Conservation (phyloP, 2,888 invertebrate genomes). For the Phasia obesa region DNA sequence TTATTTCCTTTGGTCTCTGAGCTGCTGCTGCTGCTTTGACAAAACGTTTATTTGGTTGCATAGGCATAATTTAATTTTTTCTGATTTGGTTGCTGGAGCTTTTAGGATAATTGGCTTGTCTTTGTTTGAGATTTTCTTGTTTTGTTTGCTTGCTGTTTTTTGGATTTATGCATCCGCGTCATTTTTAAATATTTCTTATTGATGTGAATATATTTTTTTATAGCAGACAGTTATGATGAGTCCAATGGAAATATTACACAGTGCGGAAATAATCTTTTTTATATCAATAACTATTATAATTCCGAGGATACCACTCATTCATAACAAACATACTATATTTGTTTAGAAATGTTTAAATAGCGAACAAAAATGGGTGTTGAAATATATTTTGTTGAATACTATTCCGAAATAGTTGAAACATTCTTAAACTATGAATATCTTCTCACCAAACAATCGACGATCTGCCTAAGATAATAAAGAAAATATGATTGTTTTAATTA, state of each 20-base stretch:
- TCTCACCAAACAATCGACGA: too few relatives aligned
- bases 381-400: too few relatives aligned
- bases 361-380: too few relatives aligned
- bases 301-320: too few relatives aligned
- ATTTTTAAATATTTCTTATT: constrained; percentile 70
- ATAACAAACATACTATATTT: too few relatives aligned
- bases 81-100: constrained; percentile 55
- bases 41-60: constrained; percentile 65
- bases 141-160: constrained; percentile 73
- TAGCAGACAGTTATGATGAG: constrained; percentile 56
- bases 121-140: constrained; percentile 46
- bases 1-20: constrained; percentile 12
- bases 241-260: constrained; percentile 53
- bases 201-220: constrained; percentile 58
- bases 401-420: too few relatives aligned
- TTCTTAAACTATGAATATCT: too few relatives aligned
- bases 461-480: too few relatives aligned
- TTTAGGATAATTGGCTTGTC: constrained; percentile 70
- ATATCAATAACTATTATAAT: too few relatives aligned
- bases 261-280: not conserved
- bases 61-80: constrained; percentile 59
- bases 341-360: too few relatives aligned
- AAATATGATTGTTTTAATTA: too few relatives aligned
- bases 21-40: constrained; percentile 54
- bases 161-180: constrained; percentile 81